Evolutionary conservation across 2,797 vertebrate genomes (phyloP).

Genomic region (Odontamblyopus rebecca): DNA sequence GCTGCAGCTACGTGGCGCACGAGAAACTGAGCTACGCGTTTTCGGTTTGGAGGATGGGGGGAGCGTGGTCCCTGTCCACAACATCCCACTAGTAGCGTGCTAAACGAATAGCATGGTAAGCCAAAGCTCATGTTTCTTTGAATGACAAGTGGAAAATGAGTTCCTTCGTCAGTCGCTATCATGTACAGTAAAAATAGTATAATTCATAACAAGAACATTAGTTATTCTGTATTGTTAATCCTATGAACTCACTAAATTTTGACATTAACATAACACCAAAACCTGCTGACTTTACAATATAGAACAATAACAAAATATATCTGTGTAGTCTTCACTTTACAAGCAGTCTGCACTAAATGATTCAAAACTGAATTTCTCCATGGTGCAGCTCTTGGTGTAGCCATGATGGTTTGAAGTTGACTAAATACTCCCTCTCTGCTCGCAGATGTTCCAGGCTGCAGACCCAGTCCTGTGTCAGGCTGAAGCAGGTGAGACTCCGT

Average conservation of each 20-base stretch:
- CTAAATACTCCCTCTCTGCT: conserved; percentile 22
- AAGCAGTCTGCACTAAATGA: background rate
- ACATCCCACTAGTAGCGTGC: conserved; percentile 84
- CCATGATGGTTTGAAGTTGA: background rate
- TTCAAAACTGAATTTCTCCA: background rate
- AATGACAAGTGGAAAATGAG: background rate
- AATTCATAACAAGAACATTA: background rate
- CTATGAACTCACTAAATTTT: background rate
- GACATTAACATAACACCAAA: background rate
- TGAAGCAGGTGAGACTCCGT: conserved; percentile 34
- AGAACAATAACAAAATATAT: background rate
- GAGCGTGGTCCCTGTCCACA: conserved; percentile 93
- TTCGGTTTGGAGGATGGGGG: conserved; percentile 99
- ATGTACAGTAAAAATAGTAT: background rate
- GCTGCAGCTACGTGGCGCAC: conserved; percentile 97
- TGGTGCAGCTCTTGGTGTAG: background rate
- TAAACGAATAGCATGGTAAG: conserved; percentile 61
- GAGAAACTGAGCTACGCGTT: conserved; percentile 97
- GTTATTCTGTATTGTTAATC: background rate
- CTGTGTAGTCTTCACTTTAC: background rate
- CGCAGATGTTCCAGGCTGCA: conserved; percentile 49
- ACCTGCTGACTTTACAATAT: background rate
- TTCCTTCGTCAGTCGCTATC: background rate
- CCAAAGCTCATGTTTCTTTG: background rate
- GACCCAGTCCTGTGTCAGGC: conserved; percentile 30